Percentiles rank a stretch among this genome's conserved stretches.
phyloP scores from a whole-genome alignment of 2,888 invertebrate genomes.

The Zaprionus lineosus region DNA sequence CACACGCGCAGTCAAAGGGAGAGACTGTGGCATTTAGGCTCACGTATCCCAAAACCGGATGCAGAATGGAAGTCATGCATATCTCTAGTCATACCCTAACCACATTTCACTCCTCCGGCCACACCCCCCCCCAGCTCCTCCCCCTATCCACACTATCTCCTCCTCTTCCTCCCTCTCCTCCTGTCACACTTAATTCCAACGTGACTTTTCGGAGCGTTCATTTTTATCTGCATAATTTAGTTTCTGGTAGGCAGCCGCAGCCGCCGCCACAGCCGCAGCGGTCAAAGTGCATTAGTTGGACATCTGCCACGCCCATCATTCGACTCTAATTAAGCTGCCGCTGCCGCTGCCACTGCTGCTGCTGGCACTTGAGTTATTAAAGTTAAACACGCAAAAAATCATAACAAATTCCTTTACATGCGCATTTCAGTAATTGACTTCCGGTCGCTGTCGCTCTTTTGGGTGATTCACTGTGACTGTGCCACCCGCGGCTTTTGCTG shows the following conservation, averaged over 20 bases:
- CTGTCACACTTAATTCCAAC: conserved; percentile 36
- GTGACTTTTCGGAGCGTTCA: conserved; percentile 64
- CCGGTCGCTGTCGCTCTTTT: conserved; percentile 8
- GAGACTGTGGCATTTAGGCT: conserved; percentile 43
- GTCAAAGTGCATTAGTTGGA: conserved; percentile 60
- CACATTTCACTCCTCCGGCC: not conserved
- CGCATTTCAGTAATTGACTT: conserved; percentile 47
- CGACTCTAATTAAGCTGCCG: conserved; percentile 63
- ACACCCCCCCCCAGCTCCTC: conserved; percentile 7
- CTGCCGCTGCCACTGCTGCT: conserved; percentile 6
- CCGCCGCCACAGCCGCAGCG: conserved; percentile 40
- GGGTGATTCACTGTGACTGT: not conserved
- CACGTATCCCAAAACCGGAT: conserved; percentile 58
- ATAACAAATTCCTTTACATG: conserved; percentile 55
- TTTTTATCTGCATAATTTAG: conserved; percentile 76
- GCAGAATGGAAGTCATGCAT: conserved; percentile 63
- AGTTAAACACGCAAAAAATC: conserved; percentile 53
- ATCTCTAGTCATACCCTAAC: conserved; percentile 59
- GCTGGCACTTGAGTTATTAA: conserved; percentile 63
- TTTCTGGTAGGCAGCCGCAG: conserved; percentile 39
- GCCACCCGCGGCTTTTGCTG: conserved; percentile 8
- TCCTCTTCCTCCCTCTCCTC: too few species aligned
- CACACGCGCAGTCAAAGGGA: too few species aligned
- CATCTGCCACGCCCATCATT: conserved; percentile 1
- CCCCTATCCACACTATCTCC: too few species aligned